These are phyloP conservation scores for Macrophya alboannulata DNA, from an alignment of 2,888 invertebrate genomes.

Conservation along the genomic window DNA sequence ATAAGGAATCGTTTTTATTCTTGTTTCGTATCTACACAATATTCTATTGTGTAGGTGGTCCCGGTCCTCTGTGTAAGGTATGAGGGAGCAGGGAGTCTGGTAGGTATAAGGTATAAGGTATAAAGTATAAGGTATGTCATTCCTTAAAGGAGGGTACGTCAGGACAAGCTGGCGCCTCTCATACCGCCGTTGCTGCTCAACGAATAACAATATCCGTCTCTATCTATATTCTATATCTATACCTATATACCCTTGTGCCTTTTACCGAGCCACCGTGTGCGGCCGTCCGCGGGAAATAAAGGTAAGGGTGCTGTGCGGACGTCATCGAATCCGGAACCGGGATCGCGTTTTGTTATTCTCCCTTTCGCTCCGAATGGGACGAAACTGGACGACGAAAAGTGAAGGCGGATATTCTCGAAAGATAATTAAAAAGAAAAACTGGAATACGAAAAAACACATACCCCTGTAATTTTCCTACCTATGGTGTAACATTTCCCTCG, in stretches of 20 bases:
- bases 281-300: conserved; percentile 11
- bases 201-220: conserved; percentile 68
- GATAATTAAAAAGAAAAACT: not conserved
- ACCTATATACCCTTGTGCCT: not conserved
- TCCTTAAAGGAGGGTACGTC: conserved; percentile 72
- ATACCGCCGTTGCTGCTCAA: conserved; percentile 62
- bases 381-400: not conserved
- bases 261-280: not conserved
- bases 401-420: not conserved
- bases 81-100: conserved; percentile 47
- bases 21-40: conserved; percentile 8
- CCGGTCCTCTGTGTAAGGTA: conserved; percentile 34
- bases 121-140: conserved; percentile 62
- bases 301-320: conserved; percentile 13
- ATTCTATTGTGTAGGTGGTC: conserved; percentile 22
- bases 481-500: not conserved
- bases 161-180: conserved; percentile 71
- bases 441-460: not conserved
- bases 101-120: conserved; percentile 56
- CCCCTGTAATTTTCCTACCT: not conserved
- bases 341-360: not conserved
- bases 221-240: conserved; percentile 66
- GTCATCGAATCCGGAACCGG: not conserved
- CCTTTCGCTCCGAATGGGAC: not conserved
- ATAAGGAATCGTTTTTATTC: not conserved